Evolutionary conservation across 2,797 vertebrate species (phyloP).

Genomic region (Eulemur rubriventer): DNA sequence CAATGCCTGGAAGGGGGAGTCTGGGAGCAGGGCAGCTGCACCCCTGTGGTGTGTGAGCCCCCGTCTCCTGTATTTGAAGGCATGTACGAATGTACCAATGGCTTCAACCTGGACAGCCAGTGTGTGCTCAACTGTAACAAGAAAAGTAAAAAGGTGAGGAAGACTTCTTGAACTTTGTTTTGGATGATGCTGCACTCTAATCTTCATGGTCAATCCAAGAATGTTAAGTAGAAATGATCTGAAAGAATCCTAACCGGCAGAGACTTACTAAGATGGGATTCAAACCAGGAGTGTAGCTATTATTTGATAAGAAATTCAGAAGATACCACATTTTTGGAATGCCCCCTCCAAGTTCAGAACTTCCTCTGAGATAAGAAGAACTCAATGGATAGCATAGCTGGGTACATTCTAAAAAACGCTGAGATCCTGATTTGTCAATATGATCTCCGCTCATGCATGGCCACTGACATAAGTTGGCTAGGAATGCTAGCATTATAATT

Average conservation of each 20-base stretch:
- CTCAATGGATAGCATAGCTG: neutral
- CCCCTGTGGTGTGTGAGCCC: constrained; percentile 91
- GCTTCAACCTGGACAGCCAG: constrained; percentile 89
- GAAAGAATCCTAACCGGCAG: neutral
- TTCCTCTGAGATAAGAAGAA: constrained; percentile 12
- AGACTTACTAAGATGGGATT: neutral
- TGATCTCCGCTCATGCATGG: neutral
- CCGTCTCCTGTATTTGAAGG: constrained; percentile 92
- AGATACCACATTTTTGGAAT: neutral
- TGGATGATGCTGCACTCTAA: neutral
- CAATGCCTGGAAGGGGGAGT: constrained; percentile 92
- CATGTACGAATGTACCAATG: constrained; percentile 95
- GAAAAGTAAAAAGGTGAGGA: constrained; percentile 81
- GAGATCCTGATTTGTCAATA: neutral
- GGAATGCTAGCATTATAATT: neutral
- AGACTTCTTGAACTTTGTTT: neutral
- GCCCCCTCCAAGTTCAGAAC: neutral
- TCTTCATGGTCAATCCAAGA: neutral
- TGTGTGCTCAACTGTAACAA: constrained; percentile 91
- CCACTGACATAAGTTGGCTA: neutral
- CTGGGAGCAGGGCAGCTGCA: constrained; percentile 92
- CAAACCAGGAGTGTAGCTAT: neutral
- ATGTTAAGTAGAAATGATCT: neutral
- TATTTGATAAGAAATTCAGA: constrained; percentile 7
- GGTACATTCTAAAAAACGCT: neutral